These are phyloP conservation scores for Lipotes vexillifer DNA, from an alignment of 2,113 vertebrate genomes.

Conservation along the genomic window DNA sequence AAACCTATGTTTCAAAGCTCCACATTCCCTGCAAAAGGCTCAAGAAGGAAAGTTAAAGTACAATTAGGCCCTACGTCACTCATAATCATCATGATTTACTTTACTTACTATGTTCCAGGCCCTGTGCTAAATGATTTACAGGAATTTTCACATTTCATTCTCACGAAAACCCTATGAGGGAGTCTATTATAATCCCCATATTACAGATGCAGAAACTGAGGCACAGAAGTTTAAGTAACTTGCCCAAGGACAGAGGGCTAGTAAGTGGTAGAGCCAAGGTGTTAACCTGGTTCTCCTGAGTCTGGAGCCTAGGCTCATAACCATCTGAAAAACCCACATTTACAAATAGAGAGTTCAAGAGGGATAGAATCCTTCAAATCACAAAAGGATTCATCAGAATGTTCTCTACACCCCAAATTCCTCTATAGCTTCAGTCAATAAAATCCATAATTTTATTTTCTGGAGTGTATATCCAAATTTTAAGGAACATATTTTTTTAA, in stretches of 20 bases:
- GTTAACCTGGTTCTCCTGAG: background rate
- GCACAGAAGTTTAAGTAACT: background rate
- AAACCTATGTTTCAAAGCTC: background rate
- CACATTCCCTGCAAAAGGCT: background rate
- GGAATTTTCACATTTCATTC: background rate
- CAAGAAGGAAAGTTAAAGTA: background rate
- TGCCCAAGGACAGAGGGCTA: background rate
- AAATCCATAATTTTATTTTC: conserved; percentile 3
- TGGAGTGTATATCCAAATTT: background rate
- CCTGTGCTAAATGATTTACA: background rate
- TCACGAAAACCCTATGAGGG: background rate
- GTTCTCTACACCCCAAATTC: background rate
- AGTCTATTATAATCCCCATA: background rate
- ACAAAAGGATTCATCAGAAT: background rate
- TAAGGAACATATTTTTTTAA: background rate
- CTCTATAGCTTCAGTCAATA: background rate
- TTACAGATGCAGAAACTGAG: conserved; percentile 2
- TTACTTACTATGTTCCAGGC: background rate
- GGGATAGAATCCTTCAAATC: background rate
- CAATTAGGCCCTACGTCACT: background rate
- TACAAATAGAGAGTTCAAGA: background rate
- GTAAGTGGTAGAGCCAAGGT: background rate
- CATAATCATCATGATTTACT: background rate
- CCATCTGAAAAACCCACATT: background rate
- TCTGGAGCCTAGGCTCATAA: background rate